Base-by-base conservation (phyloP, 2,888 invertebrate species). In the Corythucha ciliata region DNA sequence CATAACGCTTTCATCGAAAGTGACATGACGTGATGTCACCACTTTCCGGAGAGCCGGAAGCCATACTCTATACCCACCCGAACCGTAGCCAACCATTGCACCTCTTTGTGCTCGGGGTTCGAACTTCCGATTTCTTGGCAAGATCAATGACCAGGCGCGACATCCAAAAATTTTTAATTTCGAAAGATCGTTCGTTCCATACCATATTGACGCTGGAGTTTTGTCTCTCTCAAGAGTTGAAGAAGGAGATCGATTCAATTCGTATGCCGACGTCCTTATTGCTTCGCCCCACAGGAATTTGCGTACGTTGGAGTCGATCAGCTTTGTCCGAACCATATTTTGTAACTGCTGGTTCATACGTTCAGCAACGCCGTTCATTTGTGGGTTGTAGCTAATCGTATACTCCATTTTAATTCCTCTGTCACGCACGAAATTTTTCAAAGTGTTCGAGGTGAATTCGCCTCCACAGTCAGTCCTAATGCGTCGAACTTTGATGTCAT, bases 271-370 rank as follows among this genome's bases (percentile, higher is more conserved):
- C 61, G 46, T 40, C 57, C 55, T 40, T 18, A 58, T 39, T 56
- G 59, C 60, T 53, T 61, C 61, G 49, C 56, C 54, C 61, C 60
- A 61, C 7, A 61, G 47, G 16, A 50, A 25, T 39, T 60, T 60
- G 14, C 58, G 57, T n/a, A 37, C 37, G 12, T 37, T 3, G 14
- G 37, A 37, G 3, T 37, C 37, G 21, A 37, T 37, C 37, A 3
- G 18, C 4, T 3, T 37, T 18, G 37, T 37, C 12, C 37, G n/a
- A 3, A 37, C 37, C 37, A 37, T 10, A 21, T 37, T 37, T 12
- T 20, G 4, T 18, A 37, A 8, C 2, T 18, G 18, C 20, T 21
- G 37, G 18, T 37, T 37, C 37, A 37, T 37, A 20, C 37, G 37
- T 18, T 42, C 42, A 6, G 8, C 7, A 22, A 22, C 24, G 8